Conservation (phyloP, 2,888 invertebrate species). For the Taphrorychus bicolor region DNA sequence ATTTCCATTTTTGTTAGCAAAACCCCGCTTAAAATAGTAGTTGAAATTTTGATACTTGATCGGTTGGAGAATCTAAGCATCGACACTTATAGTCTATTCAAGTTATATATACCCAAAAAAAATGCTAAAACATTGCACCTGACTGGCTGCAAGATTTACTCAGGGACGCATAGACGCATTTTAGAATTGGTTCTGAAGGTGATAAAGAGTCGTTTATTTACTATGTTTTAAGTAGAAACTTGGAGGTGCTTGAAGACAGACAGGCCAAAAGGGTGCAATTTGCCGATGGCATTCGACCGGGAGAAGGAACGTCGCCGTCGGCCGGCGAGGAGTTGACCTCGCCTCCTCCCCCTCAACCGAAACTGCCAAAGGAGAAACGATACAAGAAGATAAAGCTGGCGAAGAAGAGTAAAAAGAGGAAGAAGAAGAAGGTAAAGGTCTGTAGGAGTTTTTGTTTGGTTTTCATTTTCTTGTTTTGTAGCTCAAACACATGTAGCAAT, state of each 20-base stretch:
- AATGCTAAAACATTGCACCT: too few relatives aligned
- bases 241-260: constrained; percentile 8
- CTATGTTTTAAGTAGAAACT: too few relatives aligned
- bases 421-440: constrained; percentile 65
- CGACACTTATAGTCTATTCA: too few relatives aligned
- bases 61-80: too few relatives aligned
- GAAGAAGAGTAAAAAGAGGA: constrained; percentile 64
- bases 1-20: too few relatives aligned
- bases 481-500: not conserved
- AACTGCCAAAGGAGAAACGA: constrained; percentile 63
- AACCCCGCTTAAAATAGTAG: too few relatives aligned
- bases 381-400: constrained; percentile 62
- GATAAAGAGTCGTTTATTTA: too few relatives aligned
- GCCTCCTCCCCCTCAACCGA: constrained; percentile 64
- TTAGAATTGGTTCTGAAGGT: too few relatives aligned
- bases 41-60: too few relatives aligned
- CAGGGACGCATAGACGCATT: too few relatives aligned
- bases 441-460: constrained; percentile 34
- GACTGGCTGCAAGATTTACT: too few relatives aligned
- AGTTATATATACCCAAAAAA: too few relatives aligned
- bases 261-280: constrained; percentile 62
- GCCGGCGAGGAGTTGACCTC: constrained; percentile 68
- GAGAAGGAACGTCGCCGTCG: constrained; percentile 66
- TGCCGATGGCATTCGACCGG: constrained; percentile 68
- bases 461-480: not conserved